Evolutionary conservation across 2,797 vertebrate species (phyloP), one percentile per base, ranked within the genome.

Genomic region (Eremophila alpestris): DNA sequence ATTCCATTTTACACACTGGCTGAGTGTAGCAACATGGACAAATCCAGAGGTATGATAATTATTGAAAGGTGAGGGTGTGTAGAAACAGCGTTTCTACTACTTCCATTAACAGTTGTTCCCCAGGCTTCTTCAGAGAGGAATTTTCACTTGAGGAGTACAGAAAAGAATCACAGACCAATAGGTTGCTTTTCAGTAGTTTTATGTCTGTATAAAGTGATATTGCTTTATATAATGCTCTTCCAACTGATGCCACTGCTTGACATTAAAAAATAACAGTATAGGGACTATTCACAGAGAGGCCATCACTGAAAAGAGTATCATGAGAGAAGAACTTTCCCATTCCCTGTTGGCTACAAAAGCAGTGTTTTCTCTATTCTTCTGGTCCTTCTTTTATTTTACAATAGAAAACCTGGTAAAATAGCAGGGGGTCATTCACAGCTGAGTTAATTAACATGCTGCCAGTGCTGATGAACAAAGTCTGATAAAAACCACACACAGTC

Each of bases 361-460:
- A 58, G 10, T 60, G 32, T 32, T 85, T 85, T 51, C 46, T 64
- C 8, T 64, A 17, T 63, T 92, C 9, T 70, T 92, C 75, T 76
- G 26, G 13, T 80, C 22, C 27, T 85, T 81, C 27, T 85, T 81
- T 77, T 69, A 78, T 82, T 80, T 89, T 71, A 78, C 15, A 83
- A 21, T 26, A 77, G 41, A 76, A 93, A 84, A 21, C 13, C 10
- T 2, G 6, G 34, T 75, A 85, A 94, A 92, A 89, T 87, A 91
- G 58, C 58, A 62, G 79, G 84, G 49, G n/a, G 41, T 77, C 38
- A 54, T 80, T 85, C 84, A 91, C 73, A 91, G 32, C 54, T 88
- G 68, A 93, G 64, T 85, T 91, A 95, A 95, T 91, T 94, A 94
- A 70, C n/a, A 43, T 80, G n/a, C 56, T 85, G 71, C n/a, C 68